Conservation (phyloP, 2,888 invertebrate genomes). For the Agapostemon virescens region DNA sequence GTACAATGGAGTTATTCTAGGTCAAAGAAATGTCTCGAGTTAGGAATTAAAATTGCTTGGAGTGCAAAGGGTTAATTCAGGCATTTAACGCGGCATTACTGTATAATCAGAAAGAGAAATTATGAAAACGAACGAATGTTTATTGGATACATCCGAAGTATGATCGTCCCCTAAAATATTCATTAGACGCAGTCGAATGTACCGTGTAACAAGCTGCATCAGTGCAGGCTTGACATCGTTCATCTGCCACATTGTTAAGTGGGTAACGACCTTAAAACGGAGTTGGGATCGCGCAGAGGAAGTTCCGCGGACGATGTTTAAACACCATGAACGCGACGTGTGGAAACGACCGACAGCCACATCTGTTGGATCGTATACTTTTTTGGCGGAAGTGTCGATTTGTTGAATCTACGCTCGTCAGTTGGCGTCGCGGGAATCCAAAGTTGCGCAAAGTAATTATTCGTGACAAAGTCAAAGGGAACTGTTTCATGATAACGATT, state of each 20-base stretch:
- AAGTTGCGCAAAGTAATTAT: not conserved
- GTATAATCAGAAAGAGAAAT: too few species aligned
- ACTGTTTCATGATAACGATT: conserved; percentile 1
- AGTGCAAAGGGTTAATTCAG: too few species aligned
- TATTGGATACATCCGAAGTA: not conserved
- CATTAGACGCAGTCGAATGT: not conserved
- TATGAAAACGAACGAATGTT: too few species aligned
- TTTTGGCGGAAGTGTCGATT: conserved; percentile 41
- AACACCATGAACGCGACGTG: conserved; percentile 12
- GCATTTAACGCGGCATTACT: too few species aligned
- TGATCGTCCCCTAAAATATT: not conserved
- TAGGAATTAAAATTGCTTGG: too few species aligned
- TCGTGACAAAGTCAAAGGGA: not conserved
- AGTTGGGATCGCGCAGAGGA: not conserved
- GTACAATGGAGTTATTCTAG: too few species aligned
- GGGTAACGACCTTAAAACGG: not conserved
- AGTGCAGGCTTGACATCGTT: not conserved
- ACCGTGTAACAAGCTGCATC: not conserved
- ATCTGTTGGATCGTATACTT: conserved; percentile 26
- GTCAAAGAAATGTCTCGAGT: too few species aligned
- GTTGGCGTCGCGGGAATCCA: conserved; percentile 18
- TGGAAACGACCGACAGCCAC: conserved; percentile 32
- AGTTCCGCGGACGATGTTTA: conserved; percentile 26
- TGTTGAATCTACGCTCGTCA: conserved; percentile 29
- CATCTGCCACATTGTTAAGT: not conserved